Conservation (phyloP, 2,888 invertebrate species). For the Cephus spinipes region DNA sequence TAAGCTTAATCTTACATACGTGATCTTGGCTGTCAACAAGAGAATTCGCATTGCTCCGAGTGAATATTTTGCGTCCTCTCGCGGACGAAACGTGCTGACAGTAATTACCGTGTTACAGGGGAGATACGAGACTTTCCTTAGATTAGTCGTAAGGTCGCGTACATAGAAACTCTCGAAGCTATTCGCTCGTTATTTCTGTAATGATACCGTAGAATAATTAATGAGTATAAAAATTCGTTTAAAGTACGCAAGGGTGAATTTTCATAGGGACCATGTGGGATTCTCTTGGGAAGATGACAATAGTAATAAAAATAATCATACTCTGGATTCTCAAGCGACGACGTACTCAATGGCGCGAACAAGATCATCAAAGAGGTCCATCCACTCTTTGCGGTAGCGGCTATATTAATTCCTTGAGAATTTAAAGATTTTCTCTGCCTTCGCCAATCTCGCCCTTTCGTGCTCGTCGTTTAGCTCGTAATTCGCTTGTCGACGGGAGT, state of each 20-base stretch:
- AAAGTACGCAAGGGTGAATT: background rate
- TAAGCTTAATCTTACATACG: background rate
- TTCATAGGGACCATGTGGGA: background rate
- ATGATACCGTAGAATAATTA: background rate
- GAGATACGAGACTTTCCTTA: background rate
- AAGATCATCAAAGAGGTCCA: constrained; percentile 53
- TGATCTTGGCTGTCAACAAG: constrained; percentile 22
- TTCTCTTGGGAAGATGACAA: background rate
- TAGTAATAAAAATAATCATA: background rate
- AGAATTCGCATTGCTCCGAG: constrained; percentile 11
- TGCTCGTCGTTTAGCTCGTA: constrained; percentile 27
- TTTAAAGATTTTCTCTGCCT: constrained; percentile 26
- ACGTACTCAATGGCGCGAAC: constrained; percentile 53
- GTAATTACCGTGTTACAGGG: background rate
- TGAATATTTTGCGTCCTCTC: background rate
- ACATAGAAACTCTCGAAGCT: background rate
- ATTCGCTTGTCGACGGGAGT: constrained; percentile 24
- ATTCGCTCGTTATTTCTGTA: background rate
- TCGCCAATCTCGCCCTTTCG: constrained; percentile 22
- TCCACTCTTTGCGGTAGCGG: constrained; percentile 21
- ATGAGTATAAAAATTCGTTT: background rate
- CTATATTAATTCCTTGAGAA: constrained; percentile 35
- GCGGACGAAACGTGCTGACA: background rate
- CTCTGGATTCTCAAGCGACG: constrained; percentile 21
- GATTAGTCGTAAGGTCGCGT: background rate